Conservation (phyloP, 2,888 invertebrate genomes). For the Synergus laeviventris region DNA sequence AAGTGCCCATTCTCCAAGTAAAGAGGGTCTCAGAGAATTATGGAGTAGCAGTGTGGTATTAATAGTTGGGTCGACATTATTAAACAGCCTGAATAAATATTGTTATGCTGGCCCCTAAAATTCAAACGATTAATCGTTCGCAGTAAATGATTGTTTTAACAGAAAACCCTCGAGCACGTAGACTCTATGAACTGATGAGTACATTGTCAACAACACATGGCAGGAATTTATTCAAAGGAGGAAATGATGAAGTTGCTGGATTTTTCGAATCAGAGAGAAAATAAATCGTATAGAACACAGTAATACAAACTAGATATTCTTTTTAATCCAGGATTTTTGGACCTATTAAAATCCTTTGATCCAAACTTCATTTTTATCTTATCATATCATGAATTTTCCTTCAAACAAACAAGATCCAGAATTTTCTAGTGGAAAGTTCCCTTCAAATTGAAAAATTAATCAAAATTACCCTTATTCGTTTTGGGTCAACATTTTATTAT, state of each 20-base stretch:
- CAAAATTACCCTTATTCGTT: too few relatives aligned
- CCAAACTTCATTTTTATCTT: too few relatives aligned
- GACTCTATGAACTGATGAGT: not conserved
- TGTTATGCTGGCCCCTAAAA: conserved; percentile 1
- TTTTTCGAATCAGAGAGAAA: not conserved
- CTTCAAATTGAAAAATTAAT: too few relatives aligned
- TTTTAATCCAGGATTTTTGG: not conserved
- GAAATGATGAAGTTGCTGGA: not conserved
- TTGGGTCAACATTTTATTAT: too few relatives aligned
- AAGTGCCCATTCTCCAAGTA: conserved; percentile 15
- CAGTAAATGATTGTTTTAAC: not conserved
- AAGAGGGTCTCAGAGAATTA: conserved; percentile 22
- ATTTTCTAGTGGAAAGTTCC: too few relatives aligned
- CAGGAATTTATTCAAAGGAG: not conserved
- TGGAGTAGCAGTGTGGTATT: conserved; percentile 22
- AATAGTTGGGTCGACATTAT: conserved; percentile 28
- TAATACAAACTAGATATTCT: not conserved
- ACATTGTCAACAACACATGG: conserved; percentile 6
- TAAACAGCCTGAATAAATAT: conserved; percentile 30
- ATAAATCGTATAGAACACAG: not conserved
- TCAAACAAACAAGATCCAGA: too few relatives aligned
- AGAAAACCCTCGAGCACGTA: conserved; percentile 1
- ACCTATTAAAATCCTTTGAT: too few relatives aligned
- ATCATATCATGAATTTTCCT: too few relatives aligned
- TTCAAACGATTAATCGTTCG: not conserved